Evolutionary conservation across 2,797 vertebrate species (phyloP).

Genomic region (Crenuchus spilurus): DNA sequence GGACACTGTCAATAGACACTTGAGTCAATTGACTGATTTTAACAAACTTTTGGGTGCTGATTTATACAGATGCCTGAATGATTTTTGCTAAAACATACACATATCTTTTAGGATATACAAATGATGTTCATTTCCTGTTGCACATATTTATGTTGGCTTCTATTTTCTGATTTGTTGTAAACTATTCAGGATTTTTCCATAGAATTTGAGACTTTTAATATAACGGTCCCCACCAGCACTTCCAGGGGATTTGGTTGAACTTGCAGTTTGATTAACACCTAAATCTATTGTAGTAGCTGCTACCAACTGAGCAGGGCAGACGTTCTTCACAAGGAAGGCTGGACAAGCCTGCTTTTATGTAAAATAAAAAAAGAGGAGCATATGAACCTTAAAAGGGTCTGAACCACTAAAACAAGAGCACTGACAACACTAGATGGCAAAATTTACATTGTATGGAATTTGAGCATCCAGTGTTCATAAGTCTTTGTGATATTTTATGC

Average conservation of each 20-base stretch:
- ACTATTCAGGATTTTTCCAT: neutral
- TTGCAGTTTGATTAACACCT: neutral
- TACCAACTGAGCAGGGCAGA: neutral
- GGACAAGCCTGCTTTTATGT: neutral
- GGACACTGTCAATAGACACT: slow-evolving; percentile 16
- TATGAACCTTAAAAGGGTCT: neutral
- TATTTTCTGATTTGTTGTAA: slow-evolving; percentile 10
- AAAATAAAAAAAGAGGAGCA: neutral
- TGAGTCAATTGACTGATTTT: slow-evolving; percentile 2
- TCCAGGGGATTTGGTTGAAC: neutral
- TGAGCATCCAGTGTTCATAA: neutral
- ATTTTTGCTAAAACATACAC: neutral
- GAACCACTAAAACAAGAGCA: slow-evolving; percentile 15
- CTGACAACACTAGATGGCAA: slow-evolving; percentile 28
- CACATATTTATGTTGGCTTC: slow-evolving; percentile 29
- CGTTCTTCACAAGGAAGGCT: neutral
- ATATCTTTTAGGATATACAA: neutral
- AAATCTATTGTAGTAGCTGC: no score
- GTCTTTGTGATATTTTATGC: neutral
- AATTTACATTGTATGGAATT: neutral
- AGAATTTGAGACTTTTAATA: neutral
- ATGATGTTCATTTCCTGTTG: slow-evolving; percentile 11
- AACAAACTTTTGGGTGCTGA: neutral
- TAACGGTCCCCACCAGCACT: neutral
- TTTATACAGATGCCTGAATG: neutral